Evolutionary conservation across 2,797 vertebrate species (phyloP).

Genomic region (Alcedo atthis): DNA sequence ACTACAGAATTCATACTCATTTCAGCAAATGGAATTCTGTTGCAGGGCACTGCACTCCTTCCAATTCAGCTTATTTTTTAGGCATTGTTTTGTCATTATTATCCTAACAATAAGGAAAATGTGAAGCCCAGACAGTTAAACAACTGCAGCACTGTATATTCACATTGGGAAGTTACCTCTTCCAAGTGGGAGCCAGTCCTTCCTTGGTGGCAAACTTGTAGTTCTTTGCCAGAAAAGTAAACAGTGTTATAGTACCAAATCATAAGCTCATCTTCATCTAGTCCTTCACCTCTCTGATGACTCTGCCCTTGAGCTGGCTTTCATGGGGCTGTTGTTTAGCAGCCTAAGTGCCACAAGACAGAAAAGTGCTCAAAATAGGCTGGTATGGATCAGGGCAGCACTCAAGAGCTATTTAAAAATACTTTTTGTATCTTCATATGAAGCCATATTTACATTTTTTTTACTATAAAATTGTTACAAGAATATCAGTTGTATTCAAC

Average conservation of each 20-base stretch:
- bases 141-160: not conserved
- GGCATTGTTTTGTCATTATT: not conserved
- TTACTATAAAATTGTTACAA: not conserved
- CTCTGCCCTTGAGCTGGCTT: not conserved
- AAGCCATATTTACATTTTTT: not conserved
- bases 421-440: not conserved
- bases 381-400: not conserved
- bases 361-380: not conserved
- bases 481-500: not conserved
- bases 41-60: not conserved
- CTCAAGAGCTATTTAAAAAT: not conserved
- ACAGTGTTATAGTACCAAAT: not conserved
- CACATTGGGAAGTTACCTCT: accelerated
- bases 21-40: not conserved
- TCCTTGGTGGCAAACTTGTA: not conserved
- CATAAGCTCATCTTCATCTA: not conserved
- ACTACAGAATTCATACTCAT: not conserved
- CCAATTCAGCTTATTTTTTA: not conserved
- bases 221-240: not conserved
- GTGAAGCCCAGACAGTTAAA: not conserved
- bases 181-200: not conserved
- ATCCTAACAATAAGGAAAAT: not conserved
- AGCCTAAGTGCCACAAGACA: not conserved
- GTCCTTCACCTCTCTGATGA: not conserved
- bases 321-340: not conserved